A percentile compares a stretch with the other conserved stretches of the same genome.
phyloP scores from a whole-genome alignment of 1,140 invertebrate species.

The Drosophila serrata region DNA sequence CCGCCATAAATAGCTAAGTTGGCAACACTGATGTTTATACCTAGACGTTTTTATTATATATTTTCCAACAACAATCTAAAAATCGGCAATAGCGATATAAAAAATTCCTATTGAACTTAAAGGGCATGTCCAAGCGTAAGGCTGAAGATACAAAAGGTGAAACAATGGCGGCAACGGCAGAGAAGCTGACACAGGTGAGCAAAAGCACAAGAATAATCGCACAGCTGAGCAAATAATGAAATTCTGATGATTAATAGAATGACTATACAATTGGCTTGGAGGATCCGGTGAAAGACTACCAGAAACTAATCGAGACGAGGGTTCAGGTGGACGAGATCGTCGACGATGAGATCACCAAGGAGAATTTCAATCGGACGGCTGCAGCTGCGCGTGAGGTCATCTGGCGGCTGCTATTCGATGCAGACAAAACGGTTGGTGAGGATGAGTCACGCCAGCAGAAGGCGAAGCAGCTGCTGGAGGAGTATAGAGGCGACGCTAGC shows the following conservation, averaged over 20 bases:
- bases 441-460: slow-evolving; percentile 55
- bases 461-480: slow-evolving; percentile 56
- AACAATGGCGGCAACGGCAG: slow-evolving; percentile 42
- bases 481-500: slow-evolving; percentile 64
- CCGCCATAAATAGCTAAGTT: too few species aligned
- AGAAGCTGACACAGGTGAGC: slow-evolving; percentile 43
- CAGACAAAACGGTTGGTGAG: slow-evolving; percentile 19
- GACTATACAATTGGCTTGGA: slow-evolving; percentile 35
- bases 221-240: slow-evolving; percentile 3
- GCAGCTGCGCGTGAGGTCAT: slow-evolving; percentile 55
- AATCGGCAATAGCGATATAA: not conserved
- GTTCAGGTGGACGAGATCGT: slow-evolving; percentile 66
- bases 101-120: not conserved
- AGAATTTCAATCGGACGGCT: slow-evolving; percentile 56
- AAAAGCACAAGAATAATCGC: not conserved
- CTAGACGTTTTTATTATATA: not conserved
- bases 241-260: slow-evolving; percentile 4
- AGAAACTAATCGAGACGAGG: slow-evolving; percentile 41
- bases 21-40: too few species aligned
- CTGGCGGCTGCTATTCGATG: slow-evolving; percentile 63
- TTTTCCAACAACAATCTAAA: not conserved
- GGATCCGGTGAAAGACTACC: slow-evolving; percentile 57
- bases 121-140: slow-evolving; percentile 60
- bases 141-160: slow-evolving; percentile 30
- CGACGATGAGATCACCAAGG: slow-evolving; percentile 56